Conservation (phyloP, 1,140 invertebrate species). For the Heliconius hewitsoni region DNA sequence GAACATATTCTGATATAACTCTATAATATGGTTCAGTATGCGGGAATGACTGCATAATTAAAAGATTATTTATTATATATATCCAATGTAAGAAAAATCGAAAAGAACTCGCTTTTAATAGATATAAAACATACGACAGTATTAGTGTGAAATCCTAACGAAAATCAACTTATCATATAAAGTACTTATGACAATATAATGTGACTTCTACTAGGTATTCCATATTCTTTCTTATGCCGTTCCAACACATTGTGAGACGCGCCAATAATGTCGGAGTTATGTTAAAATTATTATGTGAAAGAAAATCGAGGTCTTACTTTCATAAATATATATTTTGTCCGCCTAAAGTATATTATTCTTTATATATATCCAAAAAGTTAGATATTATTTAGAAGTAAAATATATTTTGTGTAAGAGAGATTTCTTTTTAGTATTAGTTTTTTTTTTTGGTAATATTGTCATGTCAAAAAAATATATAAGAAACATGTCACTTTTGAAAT, state of each 20-base stretch:
- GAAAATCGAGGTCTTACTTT: constrained; percentile 15
- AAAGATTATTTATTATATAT: neutral
- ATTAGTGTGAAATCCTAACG: neutral
- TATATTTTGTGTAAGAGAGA: neutral
- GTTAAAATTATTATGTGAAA: constrained; percentile 26
- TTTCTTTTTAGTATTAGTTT: neutral
- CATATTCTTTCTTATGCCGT: constrained; percentile 17
- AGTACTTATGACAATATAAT: constrained; percentile 15
- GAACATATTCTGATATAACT: too few species aligned
- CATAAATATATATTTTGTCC: constrained; percentile 4
- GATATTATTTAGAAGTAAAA: neutral
- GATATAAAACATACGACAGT: constrained; percentile 57
- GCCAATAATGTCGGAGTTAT: constrained; percentile 22
- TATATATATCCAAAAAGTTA: neutral
- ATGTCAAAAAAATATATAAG: neutral
- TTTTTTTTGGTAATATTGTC: neutral
- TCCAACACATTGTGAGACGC: constrained; percentile 21
- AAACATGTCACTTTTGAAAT: neutral
- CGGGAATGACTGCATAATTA: constrained; percentile 56
- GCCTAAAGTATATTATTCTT: neutral
- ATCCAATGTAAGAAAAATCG: neutral
- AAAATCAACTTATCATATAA: constrained; percentile 18
- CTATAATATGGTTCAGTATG: too few species aligned
- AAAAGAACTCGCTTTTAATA: neutral
- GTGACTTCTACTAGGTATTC: constrained; percentile 18